These are phyloP conservation scores for Brachypalpus laphriformis DNA, from an alignment of 2,888 invertebrate species.

Conservation along the genomic window DNA sequence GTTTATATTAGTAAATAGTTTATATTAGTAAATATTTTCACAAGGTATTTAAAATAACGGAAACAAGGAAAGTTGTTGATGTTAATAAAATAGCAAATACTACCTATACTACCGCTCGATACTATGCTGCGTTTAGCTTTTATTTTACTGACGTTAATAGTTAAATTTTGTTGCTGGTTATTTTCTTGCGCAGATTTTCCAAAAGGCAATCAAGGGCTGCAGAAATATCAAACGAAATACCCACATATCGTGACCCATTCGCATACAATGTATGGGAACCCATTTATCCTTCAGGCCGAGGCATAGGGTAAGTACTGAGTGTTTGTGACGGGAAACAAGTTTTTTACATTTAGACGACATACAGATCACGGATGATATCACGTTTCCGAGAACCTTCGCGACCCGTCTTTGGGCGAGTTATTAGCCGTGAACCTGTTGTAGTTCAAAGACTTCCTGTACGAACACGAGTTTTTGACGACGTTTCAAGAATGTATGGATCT, in stretches of 20 bases:
- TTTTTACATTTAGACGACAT: not conserved
- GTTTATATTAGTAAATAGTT: too few relatives aligned
- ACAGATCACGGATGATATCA: conserved; percentile 82
- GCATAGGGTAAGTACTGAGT: conserved; percentile 84
- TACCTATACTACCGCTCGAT: too few relatives aligned
- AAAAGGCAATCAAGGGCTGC: conserved; percentile 94
- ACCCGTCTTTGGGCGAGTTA: conserved; percentile 89
- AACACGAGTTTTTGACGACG: conserved; percentile 84
- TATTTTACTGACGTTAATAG: not conserved
- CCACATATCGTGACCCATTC: conserved; percentile 91
- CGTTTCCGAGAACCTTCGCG: conserved; percentile 82
- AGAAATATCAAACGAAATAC: conserved; percentile 93
- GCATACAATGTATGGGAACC: conserved; percentile 92
- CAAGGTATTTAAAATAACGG: too few relatives aligned
- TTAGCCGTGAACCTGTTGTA: conserved; percentile 88
- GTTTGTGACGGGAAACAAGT: not conserved
- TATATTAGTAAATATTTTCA: too few relatives aligned
- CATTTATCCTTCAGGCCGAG: conserved; percentile 84
- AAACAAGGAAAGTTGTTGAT: too few relatives aligned
- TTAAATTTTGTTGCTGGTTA: not conserved
- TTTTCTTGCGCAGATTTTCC: conserved; percentile 85
- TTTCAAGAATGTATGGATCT: conserved; percentile 83
- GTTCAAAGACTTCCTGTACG: conserved; percentile 80
- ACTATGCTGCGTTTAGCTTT: too few relatives aligned
- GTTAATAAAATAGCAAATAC: too few relatives aligned